Conservation (phyloP, 2,113 vertebrate species). For the Gopherus evgoodei region DNA sequence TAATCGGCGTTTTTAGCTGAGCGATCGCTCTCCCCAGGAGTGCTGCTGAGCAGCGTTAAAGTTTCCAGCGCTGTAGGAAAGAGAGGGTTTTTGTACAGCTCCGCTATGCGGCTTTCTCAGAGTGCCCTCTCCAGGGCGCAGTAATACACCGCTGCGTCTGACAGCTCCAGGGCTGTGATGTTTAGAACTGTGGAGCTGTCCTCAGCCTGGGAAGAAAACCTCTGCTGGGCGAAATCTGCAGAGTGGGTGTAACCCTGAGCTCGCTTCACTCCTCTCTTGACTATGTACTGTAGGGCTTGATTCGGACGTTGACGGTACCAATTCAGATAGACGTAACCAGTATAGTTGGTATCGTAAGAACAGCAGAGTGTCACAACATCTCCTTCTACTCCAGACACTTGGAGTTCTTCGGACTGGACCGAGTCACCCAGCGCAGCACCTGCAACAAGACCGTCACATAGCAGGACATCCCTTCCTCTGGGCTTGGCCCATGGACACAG, state of each 20-base stretch:
- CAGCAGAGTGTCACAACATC: not conserved
- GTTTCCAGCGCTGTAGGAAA: no score
- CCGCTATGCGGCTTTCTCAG: no score
- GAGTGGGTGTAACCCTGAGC: not conserved
- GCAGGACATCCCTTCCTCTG: not conserved
- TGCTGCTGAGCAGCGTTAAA: no score
- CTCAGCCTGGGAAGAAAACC: no score
- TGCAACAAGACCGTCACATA: not conserved
- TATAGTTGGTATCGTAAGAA: not conserved
- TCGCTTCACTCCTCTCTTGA: not conserved
- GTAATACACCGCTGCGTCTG: no score
- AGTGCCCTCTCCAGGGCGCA: no score
- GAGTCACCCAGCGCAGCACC: not conserved
- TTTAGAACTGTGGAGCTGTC: no score
- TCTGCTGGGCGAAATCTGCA: no score
- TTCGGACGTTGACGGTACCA: not conserved
- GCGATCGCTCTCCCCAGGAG: no score
- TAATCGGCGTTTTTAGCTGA: no score
- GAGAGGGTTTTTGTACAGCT: no score
- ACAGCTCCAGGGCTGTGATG: no score
- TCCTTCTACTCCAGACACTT: not conserved
- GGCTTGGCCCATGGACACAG: not conserved
- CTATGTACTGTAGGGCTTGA: not conserved
- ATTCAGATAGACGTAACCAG: not conserved
- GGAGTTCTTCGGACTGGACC: not conserved